Percentiles rank a stretch among this genome's conserved stretches.
Evolutionary conservation across 1,140 invertebrate genomes (phyloP).

Genomic region (Danaus plexippus): DNA sequence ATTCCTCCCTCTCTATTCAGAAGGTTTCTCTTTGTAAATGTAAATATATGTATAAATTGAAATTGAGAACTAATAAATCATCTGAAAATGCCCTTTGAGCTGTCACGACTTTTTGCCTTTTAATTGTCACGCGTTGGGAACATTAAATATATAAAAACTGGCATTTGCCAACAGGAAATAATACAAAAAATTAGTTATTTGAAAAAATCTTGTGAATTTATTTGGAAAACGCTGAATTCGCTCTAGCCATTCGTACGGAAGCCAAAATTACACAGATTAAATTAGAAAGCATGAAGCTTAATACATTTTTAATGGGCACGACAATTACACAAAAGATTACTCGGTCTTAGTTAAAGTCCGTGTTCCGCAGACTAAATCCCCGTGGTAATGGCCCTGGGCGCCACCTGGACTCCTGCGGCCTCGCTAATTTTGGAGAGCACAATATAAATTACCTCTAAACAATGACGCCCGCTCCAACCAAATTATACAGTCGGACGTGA

Average conservation of each 20-base stretch:
- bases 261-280: constrained; percentile 22
- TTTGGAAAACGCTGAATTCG: neutral
- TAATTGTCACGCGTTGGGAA: too few species aligned
- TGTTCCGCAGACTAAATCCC: constrained; percentile 45
- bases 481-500: constrained; percentile 35
- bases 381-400: constrained; percentile 44
- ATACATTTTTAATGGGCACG: constrained; percentile 35
- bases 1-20: too few species aligned
- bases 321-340: constrained; percentile 35
- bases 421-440: constrained; percentile 57
- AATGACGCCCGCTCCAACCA: constrained; percentile 42
- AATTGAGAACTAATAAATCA: too few species aligned
- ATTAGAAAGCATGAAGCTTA: constrained; percentile 22
- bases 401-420: constrained; percentile 48
- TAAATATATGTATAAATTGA: too few species aligned
- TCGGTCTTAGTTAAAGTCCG: constrained; percentile 29
- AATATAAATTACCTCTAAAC: constrained; percentile 61
- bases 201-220: neutral
- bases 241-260: constrained; percentile 5
- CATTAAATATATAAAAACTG: too few species aligned
- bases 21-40: too few species aligned
- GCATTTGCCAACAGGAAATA: too few species aligned
- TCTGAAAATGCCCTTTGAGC: too few species aligned
- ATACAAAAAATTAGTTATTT: too few species aligned
- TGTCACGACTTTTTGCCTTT: too few species aligned